Evolutionary conservation across 1,140 invertebrate genomes (phyloP), one percentile per base, ranked within the genome.

Genomic region (Ceratina calcarata): DNA sequence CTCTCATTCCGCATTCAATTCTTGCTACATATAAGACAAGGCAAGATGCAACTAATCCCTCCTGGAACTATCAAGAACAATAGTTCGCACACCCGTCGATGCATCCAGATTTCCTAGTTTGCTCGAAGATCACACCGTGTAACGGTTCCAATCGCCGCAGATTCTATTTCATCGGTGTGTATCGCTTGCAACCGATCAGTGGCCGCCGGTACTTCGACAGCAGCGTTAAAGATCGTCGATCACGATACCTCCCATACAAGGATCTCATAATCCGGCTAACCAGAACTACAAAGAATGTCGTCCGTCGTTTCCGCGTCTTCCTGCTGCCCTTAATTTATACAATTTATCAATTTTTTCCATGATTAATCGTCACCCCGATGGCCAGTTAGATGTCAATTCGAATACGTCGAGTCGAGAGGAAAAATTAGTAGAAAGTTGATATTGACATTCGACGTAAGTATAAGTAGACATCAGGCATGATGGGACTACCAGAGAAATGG

Each of bases 301-400:
- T 13, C 53, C 61, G n/a, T 8, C 68, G 64, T 58, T n/a, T 79
- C 70, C 61, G 27, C 45, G 78, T 80, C 82, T 84, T 73, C 55
- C 62, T 32, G 27, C 27, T 57, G 65, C 79, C 68, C 75, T 76
- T 69, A 72, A 86, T 85, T 76, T 45, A 37, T 55, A 74, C 77
- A 64, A 83, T 86, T 86, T 80, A 86, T 83, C 81, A 83, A 86
- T 45, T 70, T 32, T 61, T 13, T 60, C 37, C 73, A 60, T 76
- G 84, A 86, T 86, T 86, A 83, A 83, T 86, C 83, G 84, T 62
- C 71, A 45, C 51, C 60, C 32, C 13, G 20, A 16, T n/a, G 74
- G 58, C 51, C 32, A 18, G 20, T 58, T 16, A 67, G 20, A 49
- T 7, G 20, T 55, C 22, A 51, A 70, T 70, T 57, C 12, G 22